Conservation (phyloP, 2,797 vertebrate genomes). For the Sphenodon punctatus region DNA sequence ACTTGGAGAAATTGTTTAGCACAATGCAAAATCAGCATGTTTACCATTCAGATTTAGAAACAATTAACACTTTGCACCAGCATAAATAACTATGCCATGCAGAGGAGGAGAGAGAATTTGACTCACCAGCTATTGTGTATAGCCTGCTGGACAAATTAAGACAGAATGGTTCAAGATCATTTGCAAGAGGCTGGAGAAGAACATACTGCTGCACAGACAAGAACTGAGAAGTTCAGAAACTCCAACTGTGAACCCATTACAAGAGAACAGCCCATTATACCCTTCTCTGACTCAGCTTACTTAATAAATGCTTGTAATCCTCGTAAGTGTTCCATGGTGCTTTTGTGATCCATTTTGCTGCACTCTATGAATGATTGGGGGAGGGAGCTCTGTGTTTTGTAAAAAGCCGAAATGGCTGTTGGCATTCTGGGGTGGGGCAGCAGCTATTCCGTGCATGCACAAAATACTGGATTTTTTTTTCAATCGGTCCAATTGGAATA, state of each 20-base stretch:
- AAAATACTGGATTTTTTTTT: too few relatives aligned
- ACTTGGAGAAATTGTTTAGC: neutral
- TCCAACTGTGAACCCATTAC: conserved; percentile 45
- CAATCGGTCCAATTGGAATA: too few relatives aligned
- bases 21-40: neutral
- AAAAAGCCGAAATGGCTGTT: too few relatives aligned
- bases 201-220: conserved; percentile 9
- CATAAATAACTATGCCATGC: neutral
- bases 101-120: neutral
- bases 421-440: too few relatives aligned
- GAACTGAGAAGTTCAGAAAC: conserved; percentile 30
- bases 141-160: conserved; percentile 17
- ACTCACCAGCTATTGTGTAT: neutral
- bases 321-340: neutral
- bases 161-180: neutral
- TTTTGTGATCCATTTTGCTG: conserved; percentile 35
- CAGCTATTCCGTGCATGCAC: too few relatives aligned
- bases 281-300: neutral
- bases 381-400: conserved; percentile 30
- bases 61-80: neutral
- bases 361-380: conserved; percentile 5
- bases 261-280: conserved; percentile 37
- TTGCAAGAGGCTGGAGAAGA: conserved; percentile 25
- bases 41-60: neutral
- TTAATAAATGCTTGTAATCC: neutral